phyloP scores from a whole-genome alignment of 2,797 vertebrate genomes.

The Emys orbicularis region DNA sequence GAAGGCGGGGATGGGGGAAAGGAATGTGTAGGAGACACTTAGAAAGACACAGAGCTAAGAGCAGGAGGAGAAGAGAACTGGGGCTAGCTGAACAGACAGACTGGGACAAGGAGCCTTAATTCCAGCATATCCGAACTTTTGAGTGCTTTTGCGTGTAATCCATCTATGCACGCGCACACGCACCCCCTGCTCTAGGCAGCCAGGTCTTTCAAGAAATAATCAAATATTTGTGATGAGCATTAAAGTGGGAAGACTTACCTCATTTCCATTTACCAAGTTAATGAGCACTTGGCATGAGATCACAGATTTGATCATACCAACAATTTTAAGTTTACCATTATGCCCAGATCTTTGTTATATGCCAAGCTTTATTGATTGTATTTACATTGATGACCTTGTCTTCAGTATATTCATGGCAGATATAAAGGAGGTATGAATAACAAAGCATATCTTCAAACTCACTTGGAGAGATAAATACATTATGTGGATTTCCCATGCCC shows the following conservation, averaged over 20 bases:
- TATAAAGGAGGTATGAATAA: neutral
- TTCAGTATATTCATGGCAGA: neutral
- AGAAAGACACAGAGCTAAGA: no score
- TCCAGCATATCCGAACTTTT: no score
- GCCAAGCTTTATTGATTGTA: neutral
- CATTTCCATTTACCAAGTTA: neutral
- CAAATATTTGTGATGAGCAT: neutral
- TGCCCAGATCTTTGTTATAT: neutral
- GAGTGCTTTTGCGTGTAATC: no score
- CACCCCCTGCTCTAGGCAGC: neutral
- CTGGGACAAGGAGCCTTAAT: no score
- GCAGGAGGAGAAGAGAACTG: no score
- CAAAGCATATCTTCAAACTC: neutral
- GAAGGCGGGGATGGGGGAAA: fast-evolving
- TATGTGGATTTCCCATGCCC: neutral
- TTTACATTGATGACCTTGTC: neutral
- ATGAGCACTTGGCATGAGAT: neutral
- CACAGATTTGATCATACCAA: neutral
- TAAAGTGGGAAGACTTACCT: neutral
- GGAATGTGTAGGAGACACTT: no score
- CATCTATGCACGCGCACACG: no score
- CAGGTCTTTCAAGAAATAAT: neutral
- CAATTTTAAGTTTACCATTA: neutral
- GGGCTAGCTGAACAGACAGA: no score
- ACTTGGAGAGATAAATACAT: neutral